Evolutionary conservation across 2,888 invertebrate genomes (phyloP).

Genomic region (Cinara cedri): DNA sequence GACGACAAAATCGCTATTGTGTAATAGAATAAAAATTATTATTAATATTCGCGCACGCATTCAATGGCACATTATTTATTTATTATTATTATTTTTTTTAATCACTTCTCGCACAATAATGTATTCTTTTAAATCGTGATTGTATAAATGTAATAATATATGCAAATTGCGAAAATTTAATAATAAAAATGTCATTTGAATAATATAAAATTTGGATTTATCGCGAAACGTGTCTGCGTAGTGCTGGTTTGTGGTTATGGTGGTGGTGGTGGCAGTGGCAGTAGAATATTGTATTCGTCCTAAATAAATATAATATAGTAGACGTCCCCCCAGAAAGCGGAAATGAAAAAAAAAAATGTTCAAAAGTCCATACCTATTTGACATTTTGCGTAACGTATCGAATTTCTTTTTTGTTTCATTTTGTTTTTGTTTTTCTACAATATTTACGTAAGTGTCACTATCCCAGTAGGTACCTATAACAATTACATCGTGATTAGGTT

Average conservation of each 20-base stretch:
- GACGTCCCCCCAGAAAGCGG: neutral
- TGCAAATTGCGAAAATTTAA: neutral
- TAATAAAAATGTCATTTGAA: no score
- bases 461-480: neutral
- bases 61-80: neutral
- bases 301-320: conserved; percentile 25
- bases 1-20: conserved; percentile 17
- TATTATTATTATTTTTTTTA: conserved; percentile 3
- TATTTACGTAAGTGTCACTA: neutral
- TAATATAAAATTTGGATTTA: conserved; percentile 25
- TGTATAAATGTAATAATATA: conserved; percentile 1
- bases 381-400: conserved; percentile 36
- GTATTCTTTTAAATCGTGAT: neutral
- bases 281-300: conserved; percentile 12
- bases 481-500: no score
- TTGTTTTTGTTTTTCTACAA: conserved; percentile 38
- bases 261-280: neutral
- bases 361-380: neutral
- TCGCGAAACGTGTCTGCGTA: conserved; percentile 1
- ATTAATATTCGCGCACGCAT: neutral
- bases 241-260: no score
- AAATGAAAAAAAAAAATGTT: neutral
- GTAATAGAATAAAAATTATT: conserved; percentile 1
- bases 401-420: conserved; percentile 52
- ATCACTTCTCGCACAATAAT: neutral